These are phyloP conservation scores for Dioctria linearis DNA, from an alignment of 2,888 invertebrate genomes.

Conservation along the genomic window DNA sequence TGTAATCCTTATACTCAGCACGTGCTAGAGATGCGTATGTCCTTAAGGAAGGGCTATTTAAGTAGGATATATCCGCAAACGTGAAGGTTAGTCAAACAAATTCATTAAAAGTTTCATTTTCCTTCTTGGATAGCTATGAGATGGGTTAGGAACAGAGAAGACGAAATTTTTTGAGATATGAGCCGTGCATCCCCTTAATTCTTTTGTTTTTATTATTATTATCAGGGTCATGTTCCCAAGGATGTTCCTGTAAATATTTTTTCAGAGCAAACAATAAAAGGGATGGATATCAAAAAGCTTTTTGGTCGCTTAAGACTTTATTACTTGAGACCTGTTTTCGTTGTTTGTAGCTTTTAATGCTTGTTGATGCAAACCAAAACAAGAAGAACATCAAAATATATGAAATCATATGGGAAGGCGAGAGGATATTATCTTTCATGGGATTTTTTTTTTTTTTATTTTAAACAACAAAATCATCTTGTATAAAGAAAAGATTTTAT, in stretches of 20 bases:
- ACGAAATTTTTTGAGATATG: conserved; percentile 22
- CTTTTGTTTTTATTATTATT: conserved; percentile 17
- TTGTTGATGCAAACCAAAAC: conserved; percentile 1
- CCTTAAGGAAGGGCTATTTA: conserved; percentile 36
- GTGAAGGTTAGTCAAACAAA: conserved; percentile 42
- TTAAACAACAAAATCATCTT: too few species aligned
- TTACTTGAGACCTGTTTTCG: conserved; percentile 29
- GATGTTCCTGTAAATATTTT: conserved; percentile 40
- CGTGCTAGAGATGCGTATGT: neutral
- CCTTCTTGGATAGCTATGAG: neutral
- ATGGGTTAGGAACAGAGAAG: neutral
- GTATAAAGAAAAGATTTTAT: too few species aligned
- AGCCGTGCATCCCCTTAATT: neutral
- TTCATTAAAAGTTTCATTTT: conserved; percentile 42
- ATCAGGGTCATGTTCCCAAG: neutral
- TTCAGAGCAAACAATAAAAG: conserved; percentile 38
- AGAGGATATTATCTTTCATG: too few species aligned
- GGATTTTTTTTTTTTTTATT: too few species aligned
- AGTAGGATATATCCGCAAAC: conserved; percentile 25
- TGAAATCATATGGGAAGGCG: too few species aligned
- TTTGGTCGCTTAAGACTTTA: conserved; percentile 47
- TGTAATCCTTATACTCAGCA: conserved; percentile 1
- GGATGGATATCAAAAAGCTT: conserved; percentile 40
- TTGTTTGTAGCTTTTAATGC: neutral
- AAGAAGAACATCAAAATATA: neutral